A percentile compares a stretch with the other conserved stretches of the same genome.
These are phyloP conservation scores for Drosophila anomelani DNA, from an alignment of 2,888 invertebrate genomes.

Conservation along the genomic window DNA sequence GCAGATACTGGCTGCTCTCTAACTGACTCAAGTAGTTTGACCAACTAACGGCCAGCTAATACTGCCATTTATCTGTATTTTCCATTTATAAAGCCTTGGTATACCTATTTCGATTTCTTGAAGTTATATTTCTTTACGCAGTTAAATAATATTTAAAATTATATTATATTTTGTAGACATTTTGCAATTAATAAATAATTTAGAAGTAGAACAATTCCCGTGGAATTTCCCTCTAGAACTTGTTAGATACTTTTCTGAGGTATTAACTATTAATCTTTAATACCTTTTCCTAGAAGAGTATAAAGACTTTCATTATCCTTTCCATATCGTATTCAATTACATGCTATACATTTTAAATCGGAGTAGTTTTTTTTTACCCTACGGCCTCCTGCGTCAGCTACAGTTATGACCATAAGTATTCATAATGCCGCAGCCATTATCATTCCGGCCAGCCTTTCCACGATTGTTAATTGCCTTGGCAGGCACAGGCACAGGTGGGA, in stretches of 20 bases:
- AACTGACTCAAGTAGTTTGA: slow-evolving; percentile 2
- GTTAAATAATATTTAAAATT: not conserved
- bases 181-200: not conserved
- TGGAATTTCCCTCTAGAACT: too few species aligned
- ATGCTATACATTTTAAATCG: slow-evolving; percentile 9
- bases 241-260: not conserved
- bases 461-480: slow-evolving; percentile 47
- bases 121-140: not conserved
- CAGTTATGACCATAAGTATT: slow-evolving; percentile 61
- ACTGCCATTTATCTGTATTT: not conserved
- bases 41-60: slow-evolving; percentile 1
- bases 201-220: too few species aligned
- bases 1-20: slow-evolving; percentile 5
- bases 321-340: slow-evolving; percentile 16
- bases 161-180: not conserved
- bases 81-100: not conserved
- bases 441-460: slow-evolving; percentile 57
- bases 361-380: slow-evolving; percentile 18
- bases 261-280: not conserved
- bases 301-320: not conserved
- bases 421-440: slow-evolving; percentile 70
- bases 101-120: not conserved
- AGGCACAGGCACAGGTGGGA: slow-evolving; percentile 1
- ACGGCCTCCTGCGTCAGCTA: slow-evolving; percentile 18
- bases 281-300: not conserved